Evolutionary conservation across 2,797 vertebrate species (phyloP).

Genomic region (Pteropus rufus): DNA sequence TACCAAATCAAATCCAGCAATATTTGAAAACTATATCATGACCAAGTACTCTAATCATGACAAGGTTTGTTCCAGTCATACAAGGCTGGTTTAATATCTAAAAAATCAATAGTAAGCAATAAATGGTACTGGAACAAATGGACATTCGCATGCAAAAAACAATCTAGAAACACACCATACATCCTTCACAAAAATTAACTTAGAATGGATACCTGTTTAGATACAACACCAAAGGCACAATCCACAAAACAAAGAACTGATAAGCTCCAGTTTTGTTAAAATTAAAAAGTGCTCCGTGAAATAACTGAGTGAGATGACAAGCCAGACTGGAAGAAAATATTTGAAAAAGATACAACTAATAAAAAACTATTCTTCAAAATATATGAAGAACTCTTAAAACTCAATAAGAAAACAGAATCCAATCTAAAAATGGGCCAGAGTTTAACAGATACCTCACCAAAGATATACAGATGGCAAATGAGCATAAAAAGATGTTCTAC

Average conservation of each 20-base stretch:
- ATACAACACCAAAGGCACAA: neutral
- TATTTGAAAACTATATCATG: neutral
- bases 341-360: neutral
- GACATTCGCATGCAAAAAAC: neutral
- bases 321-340: neutral
- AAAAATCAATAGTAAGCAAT: neutral
- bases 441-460: neutral
- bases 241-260: neutral
- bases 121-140: neutral
- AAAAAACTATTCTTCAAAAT: neutral
- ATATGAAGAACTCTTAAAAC: neutral
- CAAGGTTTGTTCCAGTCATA: neutral
- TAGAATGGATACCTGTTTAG: neutral
- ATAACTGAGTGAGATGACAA: neutral
- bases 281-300: neutral
- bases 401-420: neutral
- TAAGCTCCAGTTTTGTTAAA: neutral
- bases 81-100: neutral
- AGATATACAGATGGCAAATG: neutral
- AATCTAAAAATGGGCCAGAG: neutral
- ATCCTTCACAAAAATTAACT: neutral
- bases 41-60: neutral
- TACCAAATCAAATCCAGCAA: neutral
- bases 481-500: neutral
- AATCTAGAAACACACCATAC: neutral